Evolutionary conservation across 2,797 vertebrate species (phyloP).

Genomic region (Sphenopsis melanotis): DNA sequence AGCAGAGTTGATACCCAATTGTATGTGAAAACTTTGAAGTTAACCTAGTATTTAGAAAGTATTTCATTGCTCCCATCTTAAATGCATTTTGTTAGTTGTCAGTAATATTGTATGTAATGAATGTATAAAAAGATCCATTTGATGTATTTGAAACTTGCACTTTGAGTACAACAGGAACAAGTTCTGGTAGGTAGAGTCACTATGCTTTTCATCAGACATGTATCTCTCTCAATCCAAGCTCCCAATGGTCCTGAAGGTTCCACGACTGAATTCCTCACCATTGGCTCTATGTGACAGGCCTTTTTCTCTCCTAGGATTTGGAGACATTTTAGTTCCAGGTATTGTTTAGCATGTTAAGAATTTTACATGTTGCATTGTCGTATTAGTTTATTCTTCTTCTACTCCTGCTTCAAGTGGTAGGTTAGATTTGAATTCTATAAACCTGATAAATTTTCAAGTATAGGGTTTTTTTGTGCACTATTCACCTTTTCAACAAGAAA

Average conservation of each 20-base stretch:
- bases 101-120: neutral
- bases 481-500: neutral
- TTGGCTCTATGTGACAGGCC: conserved; percentile 91
- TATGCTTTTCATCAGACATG: neutral
- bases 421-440: neutral
- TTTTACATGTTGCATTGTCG: neutral
- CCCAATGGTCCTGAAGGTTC: conserved; percentile 97
- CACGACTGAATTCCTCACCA: conserved; percentile 87
- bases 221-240: conserved; percentile 75
- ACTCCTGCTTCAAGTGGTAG: neutral
- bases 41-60: neutral
- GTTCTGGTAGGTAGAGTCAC: neutral
- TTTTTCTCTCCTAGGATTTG: conserved; percentile 95
- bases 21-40: neutral
- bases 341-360: neutral
- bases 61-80: neutral
- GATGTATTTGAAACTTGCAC: neutral
- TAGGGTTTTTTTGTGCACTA: neutral
- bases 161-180: neutral
- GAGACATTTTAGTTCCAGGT: conserved; percentile 97
- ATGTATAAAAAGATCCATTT: neutral
- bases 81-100: neutral
- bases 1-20: neutral
- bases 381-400: neutral
- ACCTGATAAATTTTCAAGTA: neutral